These are phyloP conservation scores for Leptopilina myrica DNA, from an alignment of 2,888 invertebrate species.

Conservation along the genomic window DNA sequence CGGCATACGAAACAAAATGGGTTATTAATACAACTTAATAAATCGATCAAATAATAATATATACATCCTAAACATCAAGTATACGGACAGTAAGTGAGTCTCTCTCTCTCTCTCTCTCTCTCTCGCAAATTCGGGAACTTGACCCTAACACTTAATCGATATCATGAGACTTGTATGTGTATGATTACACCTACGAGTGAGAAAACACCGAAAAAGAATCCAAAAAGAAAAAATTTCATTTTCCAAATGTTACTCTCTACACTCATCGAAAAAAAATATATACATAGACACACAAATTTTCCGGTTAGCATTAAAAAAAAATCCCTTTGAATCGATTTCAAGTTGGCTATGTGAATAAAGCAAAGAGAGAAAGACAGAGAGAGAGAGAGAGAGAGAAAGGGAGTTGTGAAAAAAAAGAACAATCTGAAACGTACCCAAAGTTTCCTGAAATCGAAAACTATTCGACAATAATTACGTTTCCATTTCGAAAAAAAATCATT, in stretches of 20 bases:
- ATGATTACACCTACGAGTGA: too few species aligned
- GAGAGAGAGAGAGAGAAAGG: neutral
- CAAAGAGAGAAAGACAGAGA: neutral
- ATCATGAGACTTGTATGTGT: constrained; percentile 3
- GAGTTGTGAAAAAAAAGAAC: neutral
- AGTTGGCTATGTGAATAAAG: neutral
- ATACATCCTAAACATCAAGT: neutral
- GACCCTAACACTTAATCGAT: constrained; percentile 33
- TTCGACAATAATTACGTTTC: constrained; percentile 21
- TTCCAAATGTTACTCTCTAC: neutral
- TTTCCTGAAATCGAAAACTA: constrained; percentile 26
- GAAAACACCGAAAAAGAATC: too few species aligned
- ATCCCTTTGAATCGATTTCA: constrained; percentile 16
- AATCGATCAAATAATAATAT: constrained; percentile 19
- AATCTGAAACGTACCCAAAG: constrained; percentile 29
- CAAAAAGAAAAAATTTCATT: neutral
- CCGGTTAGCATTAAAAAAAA: neutral
- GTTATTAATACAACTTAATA: neutral
- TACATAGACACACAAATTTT: neutral
- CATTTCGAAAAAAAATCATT: constrained; percentile 1
- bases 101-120: too few species aligned
- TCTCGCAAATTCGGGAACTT: constrained; percentile 27
- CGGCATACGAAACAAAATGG: neutral
- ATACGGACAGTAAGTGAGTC: neutral
- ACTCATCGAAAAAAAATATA: neutral